These are phyloP conservation scores for Drosophila teissieri DNA, from an alignment of 1,140 invertebrate species.

Conservation along the genomic window DNA sequence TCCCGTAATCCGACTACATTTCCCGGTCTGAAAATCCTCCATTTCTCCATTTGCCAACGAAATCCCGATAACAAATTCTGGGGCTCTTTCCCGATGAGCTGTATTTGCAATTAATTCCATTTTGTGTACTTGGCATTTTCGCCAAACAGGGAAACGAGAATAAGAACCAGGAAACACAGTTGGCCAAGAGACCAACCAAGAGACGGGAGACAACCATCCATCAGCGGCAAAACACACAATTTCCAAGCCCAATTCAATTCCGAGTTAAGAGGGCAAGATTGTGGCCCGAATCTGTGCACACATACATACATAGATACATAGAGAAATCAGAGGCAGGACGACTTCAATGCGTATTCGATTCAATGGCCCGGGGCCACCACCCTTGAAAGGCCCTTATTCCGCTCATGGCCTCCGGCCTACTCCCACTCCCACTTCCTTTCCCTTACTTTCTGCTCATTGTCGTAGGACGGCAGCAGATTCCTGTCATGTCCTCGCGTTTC, in stretches of 20 bases:
- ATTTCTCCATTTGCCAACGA: conserved; percentile 19
- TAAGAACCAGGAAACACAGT: conserved; percentile 12
- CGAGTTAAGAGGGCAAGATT: conserved; percentile 6
- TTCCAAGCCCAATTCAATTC: conserved; percentile 53
- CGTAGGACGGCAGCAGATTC: conserved; percentile 61
- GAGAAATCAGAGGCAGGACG: conserved; percentile 11
- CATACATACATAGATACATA: neutral
- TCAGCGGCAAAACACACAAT: conserved; percentile 52
- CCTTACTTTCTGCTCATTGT: conserved; percentile 19
- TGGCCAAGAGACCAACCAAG: conserved; percentile 9
- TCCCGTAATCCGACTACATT: conserved; percentile 29
- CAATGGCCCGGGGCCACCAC: conserved; percentile 52
- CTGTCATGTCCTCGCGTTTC: conserved; percentile 76
- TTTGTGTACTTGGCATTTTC: conserved; percentile 35
- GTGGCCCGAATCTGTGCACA: neutral
- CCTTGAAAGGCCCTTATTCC: conserved; percentile 13
- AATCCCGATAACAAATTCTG: conserved; percentile 29
- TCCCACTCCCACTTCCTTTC: neutral
- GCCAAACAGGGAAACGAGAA: neutral
- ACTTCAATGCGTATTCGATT: conserved; percentile 71
- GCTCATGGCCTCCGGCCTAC: neutral
- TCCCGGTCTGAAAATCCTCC: conserved; percentile 21
- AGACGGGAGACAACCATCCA: conserved; percentile 26
- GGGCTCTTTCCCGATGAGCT: conserved; percentile 1
- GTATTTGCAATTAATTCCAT: conserved; percentile 48